A percentile compares a stretch with the other conserved stretches of the same genome.
Evolutionary conservation across 1,140 invertebrate genomes (phyloP).

Genomic region (Drosophila kanapiae): DNA sequence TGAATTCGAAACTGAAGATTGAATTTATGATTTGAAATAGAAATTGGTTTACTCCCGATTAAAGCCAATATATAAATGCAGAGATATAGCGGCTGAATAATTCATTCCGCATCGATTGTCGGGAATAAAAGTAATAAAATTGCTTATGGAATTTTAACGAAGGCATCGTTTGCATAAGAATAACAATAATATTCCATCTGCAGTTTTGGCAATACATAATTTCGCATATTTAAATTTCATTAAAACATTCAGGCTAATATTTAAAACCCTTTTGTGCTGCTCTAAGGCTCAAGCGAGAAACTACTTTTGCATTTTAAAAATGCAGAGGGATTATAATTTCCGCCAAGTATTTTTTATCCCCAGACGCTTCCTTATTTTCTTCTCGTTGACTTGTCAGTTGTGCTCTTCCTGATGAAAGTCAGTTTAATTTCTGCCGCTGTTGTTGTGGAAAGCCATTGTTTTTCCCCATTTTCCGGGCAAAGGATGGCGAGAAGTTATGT

Average conservation of each 20-base stretch:
- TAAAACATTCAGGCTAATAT: constrained; percentile 18
- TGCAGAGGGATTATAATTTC: constrained; percentile 53
- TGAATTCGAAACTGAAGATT: constrained; percentile 46
- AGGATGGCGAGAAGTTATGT: constrained; percentile 28
- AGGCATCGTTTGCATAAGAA: constrained; percentile 10
- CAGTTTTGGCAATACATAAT: neutral
- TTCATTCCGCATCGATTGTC: neutral
- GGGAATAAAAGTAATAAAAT: neutral
- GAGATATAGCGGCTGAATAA: constrained; percentile 3
- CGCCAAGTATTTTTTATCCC: constrained; percentile 22
- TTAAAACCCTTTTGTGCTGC: constrained; percentile 2
- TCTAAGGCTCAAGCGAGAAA: constrained; percentile 11
- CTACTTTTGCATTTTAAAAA: constrained; percentile 20
- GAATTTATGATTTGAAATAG: constrained; percentile 11
- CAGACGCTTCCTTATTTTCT: constrained; percentile 14
- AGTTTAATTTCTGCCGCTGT: constrained; percentile 45
- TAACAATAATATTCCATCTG: constrained; percentile 12
- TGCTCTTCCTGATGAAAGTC: constrained; percentile 46
- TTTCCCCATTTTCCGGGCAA: constrained; percentile 49
- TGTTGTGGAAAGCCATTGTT: constrained; percentile 62
- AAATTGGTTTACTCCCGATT: constrained; percentile 1
- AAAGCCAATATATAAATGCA: constrained; percentile 1
- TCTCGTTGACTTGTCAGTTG: constrained; percentile 22
- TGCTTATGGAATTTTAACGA: constrained; percentile 11
- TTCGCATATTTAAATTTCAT: constrained; percentile 10